These are phyloP conservation scores for Orycteropus afer DNA, from an alignment of 2,113 vertebrate genomes.

Conservation along the genomic window DNA sequence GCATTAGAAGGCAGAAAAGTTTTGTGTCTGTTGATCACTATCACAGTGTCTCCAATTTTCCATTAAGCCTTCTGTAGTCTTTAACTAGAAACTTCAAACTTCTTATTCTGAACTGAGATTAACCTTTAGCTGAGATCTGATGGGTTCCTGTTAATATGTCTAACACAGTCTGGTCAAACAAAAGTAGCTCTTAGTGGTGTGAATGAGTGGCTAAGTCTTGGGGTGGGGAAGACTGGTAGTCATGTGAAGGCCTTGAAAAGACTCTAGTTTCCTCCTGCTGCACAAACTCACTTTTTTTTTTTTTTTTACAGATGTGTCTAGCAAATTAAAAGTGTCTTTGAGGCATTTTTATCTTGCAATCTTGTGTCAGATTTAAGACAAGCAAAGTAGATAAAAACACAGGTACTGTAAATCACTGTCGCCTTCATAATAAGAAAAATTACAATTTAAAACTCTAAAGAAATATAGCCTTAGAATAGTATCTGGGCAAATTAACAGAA, in stretches of 20 bases:
- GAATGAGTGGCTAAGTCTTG: constrained; percentile 41
- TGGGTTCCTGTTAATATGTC: constrained; percentile 59
- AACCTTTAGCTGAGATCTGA: constrained; percentile 67
- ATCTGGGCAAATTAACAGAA: constrained; percentile 58
- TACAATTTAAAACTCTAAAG: constrained; percentile 57
- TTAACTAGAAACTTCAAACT: constrained; percentile 62
- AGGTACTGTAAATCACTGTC: constrained; percentile 56
- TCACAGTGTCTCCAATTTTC: constrained; percentile 74
- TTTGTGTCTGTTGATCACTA: constrained; percentile 68
- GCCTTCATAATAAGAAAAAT: constrained; percentile 64
- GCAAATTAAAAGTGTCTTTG: constrained; percentile 64
- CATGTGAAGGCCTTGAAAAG: constrained; percentile 32
- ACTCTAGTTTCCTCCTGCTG: constrained; percentile 31
- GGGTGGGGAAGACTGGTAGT: constrained; percentile 36
- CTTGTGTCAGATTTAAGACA: constrained; percentile 22
- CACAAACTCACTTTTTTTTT: background rate
- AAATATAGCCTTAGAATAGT: constrained; percentile 45
- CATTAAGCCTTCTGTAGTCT: constrained; percentile 66
- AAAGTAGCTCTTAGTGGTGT: constrained; percentile 16
- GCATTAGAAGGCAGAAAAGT: constrained; percentile 69
- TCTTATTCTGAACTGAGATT: constrained; percentile 70
- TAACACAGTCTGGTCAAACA: constrained; percentile 2
- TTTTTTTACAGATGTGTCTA: constrained; percentile 26
- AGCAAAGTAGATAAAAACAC: constrained; percentile 26
- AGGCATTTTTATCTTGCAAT: background rate